Evolutionary conservation across 1,140 invertebrate species (phyloP), one percentile per base, ranked within the genome.

Genomic region (Drosophila truncata): DNA sequence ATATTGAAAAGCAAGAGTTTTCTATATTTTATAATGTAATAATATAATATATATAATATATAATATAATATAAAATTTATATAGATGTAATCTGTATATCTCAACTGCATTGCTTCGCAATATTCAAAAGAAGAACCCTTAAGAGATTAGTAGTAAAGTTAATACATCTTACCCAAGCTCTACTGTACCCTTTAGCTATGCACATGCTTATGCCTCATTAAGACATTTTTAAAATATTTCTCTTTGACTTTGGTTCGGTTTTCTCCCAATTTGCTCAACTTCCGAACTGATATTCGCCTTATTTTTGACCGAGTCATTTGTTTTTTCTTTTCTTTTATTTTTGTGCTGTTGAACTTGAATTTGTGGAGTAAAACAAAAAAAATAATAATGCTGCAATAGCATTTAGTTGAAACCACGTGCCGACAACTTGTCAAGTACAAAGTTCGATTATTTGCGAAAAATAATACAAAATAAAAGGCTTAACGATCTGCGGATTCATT

Each of bases 381-480:
- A 23, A 3, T n/a, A 37, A 35, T 16, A 25, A 41, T 10, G 16
- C 52, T 60, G 35, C 44, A 60, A 76, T 77, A 25, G 58, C 52
- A 63, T 78, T 78, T 59, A 71, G 41, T 61, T 57, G 33, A 54
- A 60, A 44, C 78, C 74, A 78, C 73, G 74, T 78, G 54, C 74
- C 70, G 27, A 11, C 23, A 42, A 37, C 13, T 29, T 78, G 54
- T 49, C 47, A 77, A 77, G 73, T 67, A 67, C 62, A 67, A 69
- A 69, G 63, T 67, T 78, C 55, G 73, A 78, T 61, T 61, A 63
- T 78, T 78, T 62, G 55, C 20, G 35, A 60, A 46, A 47, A 11
- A 47, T 29, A 33, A 54, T 31, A 50, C 33, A 6, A 75, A 61
- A 75, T 65, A 75, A 65, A 60, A 77, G 41, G 41, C n/a, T 69